Percentiles rank a stretch among this genome's conserved stretches.
These are phyloP conservation scores for Galeopsomyia nigrocyanea DNA, from an alignment of 2,888 invertebrate genomes.

Conservation along the genomic window DNA sequence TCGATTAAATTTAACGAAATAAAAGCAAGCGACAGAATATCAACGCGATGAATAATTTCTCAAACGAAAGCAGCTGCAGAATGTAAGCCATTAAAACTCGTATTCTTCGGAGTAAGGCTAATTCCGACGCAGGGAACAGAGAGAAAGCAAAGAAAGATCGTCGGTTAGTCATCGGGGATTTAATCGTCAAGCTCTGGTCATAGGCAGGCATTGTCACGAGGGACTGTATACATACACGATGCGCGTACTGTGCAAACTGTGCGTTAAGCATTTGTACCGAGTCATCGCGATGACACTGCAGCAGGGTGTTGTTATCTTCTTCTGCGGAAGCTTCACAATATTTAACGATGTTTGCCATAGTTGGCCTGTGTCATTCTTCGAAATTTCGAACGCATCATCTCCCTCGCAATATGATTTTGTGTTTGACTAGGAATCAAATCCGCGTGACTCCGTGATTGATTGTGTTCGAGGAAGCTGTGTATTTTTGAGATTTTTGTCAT, in stretches of 20 bases:
- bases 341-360: conserved; percentile 1
- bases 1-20: no score
- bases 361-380: conserved; percentile 16
- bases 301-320: conserved; percentile 6
- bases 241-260: background rate
- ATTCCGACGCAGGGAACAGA: no score
- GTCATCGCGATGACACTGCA: conserved; percentile 16
- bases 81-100: no score
- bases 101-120: no score
- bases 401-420: background rate
- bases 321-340: conserved; percentile 2
- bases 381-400: conserved; percentile 19
- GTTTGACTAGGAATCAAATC: no score
- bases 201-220: background rate
- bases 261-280: conserved; percentile 7
- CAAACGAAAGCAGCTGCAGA: no score
- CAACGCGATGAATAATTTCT: no score
- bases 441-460: no score
- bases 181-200: conserved; percentile 1
- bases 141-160: background rate
- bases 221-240: background rate
- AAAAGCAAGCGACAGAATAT: no score
- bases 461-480: no score
- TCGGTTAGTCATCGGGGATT: conserved; percentile 13
- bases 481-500: no score